Percentiles rank a stretch among this genome's conserved stretches.
Evolutionary conservation across 2,888 invertebrate species (phyloP).

Genomic region (Acrobasis suavella): DNA sequence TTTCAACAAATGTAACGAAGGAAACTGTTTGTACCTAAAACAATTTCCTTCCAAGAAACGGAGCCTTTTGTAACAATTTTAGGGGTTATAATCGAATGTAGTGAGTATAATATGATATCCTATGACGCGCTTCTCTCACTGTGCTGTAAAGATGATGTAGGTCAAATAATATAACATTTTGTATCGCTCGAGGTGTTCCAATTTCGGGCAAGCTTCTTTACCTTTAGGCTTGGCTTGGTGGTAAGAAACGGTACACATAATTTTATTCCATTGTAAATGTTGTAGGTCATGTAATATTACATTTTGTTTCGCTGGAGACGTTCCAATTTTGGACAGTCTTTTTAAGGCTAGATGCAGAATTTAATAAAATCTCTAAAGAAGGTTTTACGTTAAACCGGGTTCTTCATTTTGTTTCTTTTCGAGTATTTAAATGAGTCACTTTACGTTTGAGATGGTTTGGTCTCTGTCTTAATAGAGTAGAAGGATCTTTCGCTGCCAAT

Average conservation of each 20-base stretch:
- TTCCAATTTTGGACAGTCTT: not conserved
- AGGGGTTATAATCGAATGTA: not conserved
- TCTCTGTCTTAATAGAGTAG: too few species aligned
- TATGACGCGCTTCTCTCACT: constrained; percentile 6
- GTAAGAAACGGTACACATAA: not conserved
- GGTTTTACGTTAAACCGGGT: too few species aligned
- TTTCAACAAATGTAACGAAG: not conserved
- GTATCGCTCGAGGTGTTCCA: not conserved
- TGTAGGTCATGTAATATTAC: not conserved
- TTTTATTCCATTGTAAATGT: not conserved
- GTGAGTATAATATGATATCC: not conserved
- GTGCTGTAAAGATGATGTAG: not conserved
- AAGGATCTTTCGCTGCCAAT: too few species aligned
- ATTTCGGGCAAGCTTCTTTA: not conserved
- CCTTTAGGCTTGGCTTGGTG: too few species aligned
- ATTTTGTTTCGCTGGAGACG: not conserved
- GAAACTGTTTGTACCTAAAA: not conserved
- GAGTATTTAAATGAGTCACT: too few species aligned
- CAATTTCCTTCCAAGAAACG: not conserved
- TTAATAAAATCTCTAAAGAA: too few species aligned
- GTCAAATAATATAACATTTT: constrained; percentile 3
- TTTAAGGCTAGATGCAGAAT: not conserved
- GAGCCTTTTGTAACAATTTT: not conserved
- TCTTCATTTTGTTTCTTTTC: too few species aligned
- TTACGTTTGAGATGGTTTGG: too few species aligned